Conservation (phyloP, 2,113 vertebrate genomes). For the Atractosteus spatula region DNA sequence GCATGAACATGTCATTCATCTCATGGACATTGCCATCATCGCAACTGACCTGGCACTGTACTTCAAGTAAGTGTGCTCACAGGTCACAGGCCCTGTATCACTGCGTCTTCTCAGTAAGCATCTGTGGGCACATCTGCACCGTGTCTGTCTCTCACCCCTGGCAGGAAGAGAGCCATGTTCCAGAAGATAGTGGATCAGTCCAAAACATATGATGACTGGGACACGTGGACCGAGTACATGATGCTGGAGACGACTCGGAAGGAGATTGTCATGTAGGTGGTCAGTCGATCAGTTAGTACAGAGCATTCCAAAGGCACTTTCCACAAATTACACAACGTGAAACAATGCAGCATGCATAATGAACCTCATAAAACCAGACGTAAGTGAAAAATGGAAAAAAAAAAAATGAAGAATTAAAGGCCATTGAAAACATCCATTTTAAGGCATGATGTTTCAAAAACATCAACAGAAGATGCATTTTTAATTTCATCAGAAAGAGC, state of each 20-base stretch:
- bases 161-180: slow-evolving; percentile 74
- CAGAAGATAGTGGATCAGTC: slow-evolving; percentile 77
- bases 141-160: neutral
- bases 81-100: neutral
- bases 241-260: slow-evolving; percentile 72
- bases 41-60: slow-evolving; percentile 75
- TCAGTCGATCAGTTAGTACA: too few species aligned
- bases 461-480: too few species aligned
- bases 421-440: too few species aligned
- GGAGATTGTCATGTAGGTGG: slow-evolving; percentile 71
- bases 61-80: slow-evolving; percentile 63
- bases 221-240: slow-evolving; percentile 73
- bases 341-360: too few species aligned
- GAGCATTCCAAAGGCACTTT: too few species aligned
- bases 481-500: too few species aligned
- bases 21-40: slow-evolving; percentile 76
- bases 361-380: too few species aligned
- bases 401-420: too few species aligned
- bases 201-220: slow-evolving; percentile 69
- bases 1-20: slow-evolving; percentile 67
- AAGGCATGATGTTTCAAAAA: too few species aligned
- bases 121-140: neutral
- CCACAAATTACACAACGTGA: too few species aligned
- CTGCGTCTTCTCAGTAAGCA: neutral
- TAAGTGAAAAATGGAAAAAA: too few species aligned